Conservation (phyloP, 2,113 vertebrate genomes). For the Sialia sialis region DNA sequence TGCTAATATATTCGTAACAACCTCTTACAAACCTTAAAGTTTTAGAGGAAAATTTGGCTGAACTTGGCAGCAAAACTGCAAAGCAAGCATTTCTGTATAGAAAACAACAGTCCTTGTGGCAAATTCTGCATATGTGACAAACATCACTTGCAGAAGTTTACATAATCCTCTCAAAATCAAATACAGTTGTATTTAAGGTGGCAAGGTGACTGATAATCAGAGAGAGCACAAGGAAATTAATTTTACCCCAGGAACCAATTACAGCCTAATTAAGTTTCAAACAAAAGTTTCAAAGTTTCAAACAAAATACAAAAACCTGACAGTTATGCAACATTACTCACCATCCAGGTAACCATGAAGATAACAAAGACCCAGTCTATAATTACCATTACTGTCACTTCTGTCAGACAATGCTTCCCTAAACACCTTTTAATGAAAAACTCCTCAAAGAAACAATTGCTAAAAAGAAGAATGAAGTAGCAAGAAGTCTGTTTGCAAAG, state of each 20-base stretch:
- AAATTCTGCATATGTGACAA: background rate
- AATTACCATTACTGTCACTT: background rate
- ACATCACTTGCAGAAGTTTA: background rate
- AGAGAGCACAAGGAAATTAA: background rate
- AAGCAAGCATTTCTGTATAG: background rate
- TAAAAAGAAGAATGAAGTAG: background rate
- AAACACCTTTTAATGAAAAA: background rate
- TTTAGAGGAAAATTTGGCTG: background rate
- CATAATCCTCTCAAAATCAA: background rate
- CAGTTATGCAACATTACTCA: background rate
- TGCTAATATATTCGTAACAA: background rate
- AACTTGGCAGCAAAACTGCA: background rate
- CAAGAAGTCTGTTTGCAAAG: background rate
- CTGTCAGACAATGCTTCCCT: background rate
- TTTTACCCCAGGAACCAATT: constrained; percentile 3
- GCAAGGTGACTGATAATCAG: background rate
- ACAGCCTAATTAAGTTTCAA: background rate
- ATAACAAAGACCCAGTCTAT: background rate
- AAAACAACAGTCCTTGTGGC: background rate
- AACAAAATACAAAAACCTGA: background rate
- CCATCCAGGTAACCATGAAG: background rate
- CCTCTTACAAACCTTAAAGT: background rate
- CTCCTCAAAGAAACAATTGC: background rate
- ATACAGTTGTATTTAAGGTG: background rate
- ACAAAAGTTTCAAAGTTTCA: too few relatives aligned